Conservation (phyloP, 2,888 invertebrate genomes). For the Tribolium freemani region DNA sequence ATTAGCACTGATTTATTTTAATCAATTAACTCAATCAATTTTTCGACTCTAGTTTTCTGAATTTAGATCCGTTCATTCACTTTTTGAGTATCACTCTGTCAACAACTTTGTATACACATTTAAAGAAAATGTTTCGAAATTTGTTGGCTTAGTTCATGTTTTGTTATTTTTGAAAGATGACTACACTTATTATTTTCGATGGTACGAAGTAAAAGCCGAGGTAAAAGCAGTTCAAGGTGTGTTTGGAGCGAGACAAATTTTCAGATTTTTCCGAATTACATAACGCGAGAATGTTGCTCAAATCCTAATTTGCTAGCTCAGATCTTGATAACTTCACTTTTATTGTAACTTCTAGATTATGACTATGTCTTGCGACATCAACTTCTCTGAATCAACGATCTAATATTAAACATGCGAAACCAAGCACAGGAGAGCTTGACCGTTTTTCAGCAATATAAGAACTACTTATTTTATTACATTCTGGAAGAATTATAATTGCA, state of each 20-base stretch:
- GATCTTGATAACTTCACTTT: neutral
- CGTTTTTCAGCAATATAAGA: too few species aligned
- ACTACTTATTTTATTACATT: too few species aligned
- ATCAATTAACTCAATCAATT: too few species aligned
- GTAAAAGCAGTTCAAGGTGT: constrained; percentile 7
- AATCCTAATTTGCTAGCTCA: neutral
- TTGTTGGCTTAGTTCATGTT: constrained; percentile 33
- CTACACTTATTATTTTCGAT: constrained; percentile 21
- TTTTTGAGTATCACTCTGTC: constrained; percentile 22
- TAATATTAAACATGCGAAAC: too few species aligned
- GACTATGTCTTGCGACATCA: neutral
- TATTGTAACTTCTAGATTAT: neutral
- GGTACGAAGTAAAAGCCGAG: neutral
- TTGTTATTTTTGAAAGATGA: constrained; percentile 33
- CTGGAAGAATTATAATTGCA: too few species aligned
- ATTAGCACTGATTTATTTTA: neutral
- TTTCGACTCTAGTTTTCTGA: too few species aligned
- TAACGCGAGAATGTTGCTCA: neutral
- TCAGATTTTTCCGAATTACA: neutral
- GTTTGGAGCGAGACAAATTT: neutral
- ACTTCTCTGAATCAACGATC: neutral
- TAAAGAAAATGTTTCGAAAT: constrained; percentile 36
- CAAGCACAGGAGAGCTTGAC: too few species aligned
- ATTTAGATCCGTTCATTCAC: constrained; percentile 19
- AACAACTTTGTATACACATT: constrained; percentile 27